Base-by-base conservation (phyloP, 2,888 invertebrate genomes). In the Microplitis manilae region DNA sequence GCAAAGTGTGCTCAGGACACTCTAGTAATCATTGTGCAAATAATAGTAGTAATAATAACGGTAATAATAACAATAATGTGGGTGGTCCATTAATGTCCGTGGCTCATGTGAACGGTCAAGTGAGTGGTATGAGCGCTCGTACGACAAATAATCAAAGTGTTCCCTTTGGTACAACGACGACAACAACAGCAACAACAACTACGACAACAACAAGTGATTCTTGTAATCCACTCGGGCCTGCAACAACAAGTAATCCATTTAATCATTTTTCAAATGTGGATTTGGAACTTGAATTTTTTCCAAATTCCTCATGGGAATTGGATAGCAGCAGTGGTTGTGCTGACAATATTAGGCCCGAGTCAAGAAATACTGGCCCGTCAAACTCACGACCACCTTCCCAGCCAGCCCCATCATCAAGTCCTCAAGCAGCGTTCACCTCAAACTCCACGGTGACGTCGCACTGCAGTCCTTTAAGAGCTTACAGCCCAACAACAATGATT, bases 31-130 rank as follows among this genome's bases (percentile, higher is more conserved):
- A 87, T 86, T 87, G 87, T 85, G 86, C 86, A 83, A 89, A 85
- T 85, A 87, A 85, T 86, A 87, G 85, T 86, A 87, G 85, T 86
- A 85, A 84, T 84, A 85, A 83, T 84, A 87, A 85, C 87, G 91
- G 85, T 84, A 89, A 88, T 81, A 89, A 88, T 87, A 88, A 89
- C 86, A 90, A 89, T 87, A 90, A 88, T 87, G 92, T 94, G 81
- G 95, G 95, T 81, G 95, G 95, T 7, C 95, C 95, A 30, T 90
- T 95, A 81, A 94, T 95, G 94, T 93, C 94, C 74, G 91, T 92
- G 82, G 93, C 92, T 82, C 92, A 95, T 80, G 92, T 94, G 82
- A 95, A 95, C 90, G 95, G 95, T 75, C 88, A 89, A 86, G 86
- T 89, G 85, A 88, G 86, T 84, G 86, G 87, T 83, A 83, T 82